Base-by-base conservation (phyloP, 1,140 invertebrate species). In the Bombus confusus region DNA sequence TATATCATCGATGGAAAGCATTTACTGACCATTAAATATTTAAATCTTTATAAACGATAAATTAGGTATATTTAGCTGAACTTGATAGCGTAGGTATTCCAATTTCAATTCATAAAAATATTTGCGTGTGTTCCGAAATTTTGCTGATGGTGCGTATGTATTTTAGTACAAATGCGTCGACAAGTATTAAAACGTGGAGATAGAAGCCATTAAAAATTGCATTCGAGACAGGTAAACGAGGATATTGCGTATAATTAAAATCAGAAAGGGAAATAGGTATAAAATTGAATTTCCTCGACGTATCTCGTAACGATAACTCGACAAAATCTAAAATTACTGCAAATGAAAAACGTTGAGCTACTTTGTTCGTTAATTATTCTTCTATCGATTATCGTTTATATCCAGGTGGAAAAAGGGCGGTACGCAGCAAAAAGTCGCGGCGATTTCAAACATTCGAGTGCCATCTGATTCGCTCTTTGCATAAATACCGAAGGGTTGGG, bases 331-430 rank as follows among this genome's bases (percentile, higher is more conserved):
- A 57, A 62, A 15, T 37, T 39, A 52, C 3, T 47, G 62, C 18
- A 13, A 34, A 43, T n/a, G n/a, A 52, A 71, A 31, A 59, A 59
- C 2, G 37, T n/a, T 10, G 25, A 31, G 28, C 28, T 5, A 57
- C 34, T 76, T 37, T 52, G 66, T 15, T 34, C 52, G 37, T 80
- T 72, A 71, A 47, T 80, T 80, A 79, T 84, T 72, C 64, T 37
- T 8, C 47, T 28, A 84, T 85, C 68, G 37, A 85, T 85, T 72
- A 80, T n/a, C 83, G 66, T 72, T 80, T 72, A 72, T 47, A 72
- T 52, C 28, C 10, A 47, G 13, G 22, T 5, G 47, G n/a, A 18
- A 52, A n/a, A 76, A 31, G 15, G 31, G 15, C 2, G 10, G 12
- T 1, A 34, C 57, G 22, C 25, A 6, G 37, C 2, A 72, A 85